These are phyloP conservation scores for Parotia lawesii DNA, from an alignment of 2,113 vertebrate species.

Conservation along the genomic window DNA sequence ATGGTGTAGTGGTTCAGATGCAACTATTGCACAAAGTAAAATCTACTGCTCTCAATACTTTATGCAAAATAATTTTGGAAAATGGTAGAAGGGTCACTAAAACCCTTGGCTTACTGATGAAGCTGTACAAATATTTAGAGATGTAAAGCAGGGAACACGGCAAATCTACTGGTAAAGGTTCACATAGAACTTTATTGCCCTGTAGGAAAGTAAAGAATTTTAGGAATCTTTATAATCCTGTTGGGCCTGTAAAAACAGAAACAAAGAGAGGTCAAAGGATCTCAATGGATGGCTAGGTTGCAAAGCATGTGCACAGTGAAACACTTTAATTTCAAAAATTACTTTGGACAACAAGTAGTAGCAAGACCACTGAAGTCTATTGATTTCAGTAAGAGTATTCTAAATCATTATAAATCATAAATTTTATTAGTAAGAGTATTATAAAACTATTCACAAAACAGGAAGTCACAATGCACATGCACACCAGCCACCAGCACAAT, in stretches of 20 bases:
- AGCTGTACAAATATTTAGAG: neutral
- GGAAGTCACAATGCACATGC: neutral
- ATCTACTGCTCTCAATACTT: neutral
- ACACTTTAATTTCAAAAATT: neutral
- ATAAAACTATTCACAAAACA: neutral
- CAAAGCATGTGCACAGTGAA: neutral
- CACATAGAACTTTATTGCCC: neutral
- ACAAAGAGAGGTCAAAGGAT: constrained; percentile 41
- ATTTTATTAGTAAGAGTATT: neutral
- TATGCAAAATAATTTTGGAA: neutral
- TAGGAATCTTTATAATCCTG: constrained; percentile 60
- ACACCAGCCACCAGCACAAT: neutral
- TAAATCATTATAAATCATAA: neutral
- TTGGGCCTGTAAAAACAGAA: constrained; percentile 53
- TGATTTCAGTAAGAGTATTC: neutral
- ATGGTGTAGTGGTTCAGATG: neutral
- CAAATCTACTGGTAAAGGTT: neutral
- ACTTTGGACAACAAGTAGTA: neutral
- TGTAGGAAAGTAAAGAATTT: constrained; percentile 48
- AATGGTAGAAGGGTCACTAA: neutral
- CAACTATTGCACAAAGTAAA: neutral
- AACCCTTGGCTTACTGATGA: neutral
- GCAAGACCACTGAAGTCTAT: neutral
- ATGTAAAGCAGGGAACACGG: neutral
- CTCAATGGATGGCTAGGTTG: neutral